Percentiles rank a stretch among this genome's conserved stretches.
These are phyloP conservation scores for Planiliza haematocheilus DNA, from an alignment of 2,113 vertebrate genomes.

Conservation along the genomic window DNA sequence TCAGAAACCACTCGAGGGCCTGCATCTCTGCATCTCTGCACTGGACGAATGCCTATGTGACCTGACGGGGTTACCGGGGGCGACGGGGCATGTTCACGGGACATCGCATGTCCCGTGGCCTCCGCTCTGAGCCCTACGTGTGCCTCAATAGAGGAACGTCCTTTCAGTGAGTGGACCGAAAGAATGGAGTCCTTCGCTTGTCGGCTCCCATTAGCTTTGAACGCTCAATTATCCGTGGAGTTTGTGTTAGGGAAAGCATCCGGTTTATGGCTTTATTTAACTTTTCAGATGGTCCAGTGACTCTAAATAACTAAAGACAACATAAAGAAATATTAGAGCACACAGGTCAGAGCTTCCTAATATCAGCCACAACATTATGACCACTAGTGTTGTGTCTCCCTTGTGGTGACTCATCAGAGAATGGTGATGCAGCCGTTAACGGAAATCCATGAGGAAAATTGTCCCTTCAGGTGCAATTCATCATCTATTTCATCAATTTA, in stretches of 20 bases:
- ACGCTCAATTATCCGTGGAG: conserved; percentile 62
- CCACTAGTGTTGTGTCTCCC: too few species aligned
- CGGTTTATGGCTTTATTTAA: conserved; percentile 17
- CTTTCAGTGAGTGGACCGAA: conserved; percentile 40
- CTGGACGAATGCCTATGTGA: conserved; percentile 30
- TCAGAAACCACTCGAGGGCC: conserved; percentile 23
- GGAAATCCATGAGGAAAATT: too few species aligned
- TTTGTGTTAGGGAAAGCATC: conserved; percentile 21
- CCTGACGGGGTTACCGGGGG: conserved; percentile 28
- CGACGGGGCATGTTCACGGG: conserved; percentile 33
- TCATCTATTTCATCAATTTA: too few species aligned
- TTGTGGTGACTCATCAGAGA: too few species aligned
- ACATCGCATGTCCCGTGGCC: conserved; percentile 31
- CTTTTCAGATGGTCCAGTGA: background rate
- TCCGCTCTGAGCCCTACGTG: conserved; percentile 14
- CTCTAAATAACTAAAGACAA: conserved; percentile 21
- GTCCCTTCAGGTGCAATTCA: too few species aligned
- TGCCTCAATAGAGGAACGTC: conserved; percentile 41
- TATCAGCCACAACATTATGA: too few species aligned
- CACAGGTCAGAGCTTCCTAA: background rate
- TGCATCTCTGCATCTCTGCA: background rate
- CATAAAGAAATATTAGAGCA: background rate
- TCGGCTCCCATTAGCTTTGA: conserved; percentile 59
- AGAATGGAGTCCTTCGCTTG: conserved; percentile 60
- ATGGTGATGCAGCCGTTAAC: too few species aligned